Conservation (phyloP, 2,888 invertebrate species). For the Odontothrips loti region DNA sequence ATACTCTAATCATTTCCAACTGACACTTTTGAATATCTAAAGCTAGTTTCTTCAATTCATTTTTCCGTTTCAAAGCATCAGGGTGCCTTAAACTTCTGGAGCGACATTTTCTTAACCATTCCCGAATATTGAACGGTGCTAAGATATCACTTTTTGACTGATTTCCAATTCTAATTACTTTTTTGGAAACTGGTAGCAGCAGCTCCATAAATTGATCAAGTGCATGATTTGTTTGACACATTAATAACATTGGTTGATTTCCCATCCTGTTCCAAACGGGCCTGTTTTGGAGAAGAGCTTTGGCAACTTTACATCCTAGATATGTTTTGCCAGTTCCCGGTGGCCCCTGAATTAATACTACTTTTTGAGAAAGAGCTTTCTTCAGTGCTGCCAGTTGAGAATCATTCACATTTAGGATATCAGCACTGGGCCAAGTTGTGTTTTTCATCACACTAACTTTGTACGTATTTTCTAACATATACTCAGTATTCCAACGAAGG, state of each 20-base stretch:
- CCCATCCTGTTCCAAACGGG: constrained; percentile 46
- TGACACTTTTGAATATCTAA: background rate
- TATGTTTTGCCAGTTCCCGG: constrained; percentile 86
- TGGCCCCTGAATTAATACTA: constrained; percentile 78
- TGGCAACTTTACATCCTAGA: constrained; percentile 69
- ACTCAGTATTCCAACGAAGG: constrained; percentile 33
- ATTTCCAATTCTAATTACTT: constrained; percentile 65
- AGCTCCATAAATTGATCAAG: constrained; percentile 80
- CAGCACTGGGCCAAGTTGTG: constrained; percentile 34
- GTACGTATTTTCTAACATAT: background rate
- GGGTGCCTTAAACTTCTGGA: background rate
- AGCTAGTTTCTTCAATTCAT: background rate
- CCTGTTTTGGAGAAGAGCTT: constrained; percentile 60
- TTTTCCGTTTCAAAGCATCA: background rate
- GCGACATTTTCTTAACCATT: background rate
- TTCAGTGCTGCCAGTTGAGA: constrained; percentile 65
- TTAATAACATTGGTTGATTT: constrained; percentile 62
- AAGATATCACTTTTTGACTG: constrained; percentile 60
- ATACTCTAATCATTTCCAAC: background rate
- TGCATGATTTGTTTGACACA: constrained; percentile 83
- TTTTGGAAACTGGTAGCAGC: constrained; percentile 54
- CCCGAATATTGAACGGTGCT: constrained; percentile 32
- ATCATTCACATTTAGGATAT: constrained; percentile 55
- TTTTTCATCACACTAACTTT: background rate
- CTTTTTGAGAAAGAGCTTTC: constrained; percentile 64